Base-by-base conservation (phyloP, 1,140 invertebrate genomes). In the Drosophila sucinea region DNA sequence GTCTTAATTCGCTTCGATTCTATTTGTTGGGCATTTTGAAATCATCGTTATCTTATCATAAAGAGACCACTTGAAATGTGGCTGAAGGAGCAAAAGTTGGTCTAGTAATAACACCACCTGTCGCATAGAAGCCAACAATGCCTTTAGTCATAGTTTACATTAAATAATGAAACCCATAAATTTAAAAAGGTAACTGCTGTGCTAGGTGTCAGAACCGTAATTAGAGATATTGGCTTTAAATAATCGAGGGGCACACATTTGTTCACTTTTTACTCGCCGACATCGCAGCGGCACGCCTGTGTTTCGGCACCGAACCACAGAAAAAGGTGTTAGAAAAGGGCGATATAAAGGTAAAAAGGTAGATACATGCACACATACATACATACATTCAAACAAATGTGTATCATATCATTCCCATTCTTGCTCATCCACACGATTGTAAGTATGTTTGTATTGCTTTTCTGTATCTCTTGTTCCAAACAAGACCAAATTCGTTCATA, bases 221-320 rank as follows among this genome's bases (percentile, higher is more conserved):
- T 86, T 86, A 86, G 84, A 77, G 70, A 83, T 87, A 87, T 89
- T 86, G 79, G 73, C 79, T 78, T 72, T 77, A 70, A 77, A 82
- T 77, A 73, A 74, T 77, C 73, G 76, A 71, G 56, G 66, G 66
- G 81, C 68, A 75, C 76, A 77, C 69, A 69, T 83, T 79, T 77
- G 38, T 79, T 89, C 67, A 73, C 83, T 86, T 87, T 86, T 79
- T 79, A 77, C 60, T 87, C 69, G 83, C 82, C 82, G 83, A 79
- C 83, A 83, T 76, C 83, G 64, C 84, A 86, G 83, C 83, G 83
- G 83, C 79, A 86, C 69, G 76, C 79, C 83, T 79, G 35, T 63
- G 67, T 68, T 66, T 86, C 76, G 69, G 73, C 64, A 70, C 71
- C 70, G 76, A 73, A 71, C 83, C 76, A 64, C 79, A 82, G 77